Evolutionary conservation across 2,797 vertebrate genomes (phyloP).

Genomic region (Danio tinwini): DNA sequence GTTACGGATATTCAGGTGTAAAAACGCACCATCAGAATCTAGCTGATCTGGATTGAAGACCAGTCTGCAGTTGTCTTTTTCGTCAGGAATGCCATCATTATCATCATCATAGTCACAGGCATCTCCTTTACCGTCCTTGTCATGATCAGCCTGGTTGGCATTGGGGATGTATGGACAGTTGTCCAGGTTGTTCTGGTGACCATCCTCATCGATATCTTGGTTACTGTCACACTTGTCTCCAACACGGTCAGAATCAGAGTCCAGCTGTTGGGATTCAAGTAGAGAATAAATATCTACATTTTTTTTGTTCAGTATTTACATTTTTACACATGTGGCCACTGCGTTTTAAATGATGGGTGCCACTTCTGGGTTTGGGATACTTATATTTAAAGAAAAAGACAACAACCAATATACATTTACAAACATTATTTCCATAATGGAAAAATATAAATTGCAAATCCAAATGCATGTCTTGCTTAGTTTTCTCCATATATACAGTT

Average conservation of each 20-base stretch:
- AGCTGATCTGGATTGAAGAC: constrained; percentile 91
- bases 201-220: constrained; percentile 97
- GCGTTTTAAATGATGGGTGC: too few species aligned
- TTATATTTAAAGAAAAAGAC: background rate
- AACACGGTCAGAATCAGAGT: constrained; percentile 92
- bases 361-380: too few species aligned
- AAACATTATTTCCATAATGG: too few species aligned
- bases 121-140: constrained; percentile 97
- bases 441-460: too few species aligned
- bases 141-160: constrained; percentile 96
- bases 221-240: constrained; percentile 97
- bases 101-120: constrained; percentile 97
- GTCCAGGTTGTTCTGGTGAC: constrained; percentile 98
- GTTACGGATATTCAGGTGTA: background rate
- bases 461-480: too few species aligned
- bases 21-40: constrained; percentile 87
- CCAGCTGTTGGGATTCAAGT: constrained; percentile 76
- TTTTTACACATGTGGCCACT: too few species aligned
- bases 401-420: too few species aligned
- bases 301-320: too few species aligned
- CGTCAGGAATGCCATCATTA: constrained; percentile 94
- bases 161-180: constrained; percentile 98
- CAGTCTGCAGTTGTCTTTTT: constrained; percentile 95
- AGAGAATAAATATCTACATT: background rate
- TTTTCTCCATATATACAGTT: too few species aligned